Evolutionary conservation across 2,888 invertebrate genomes (phyloP).

Genomic region (Nudaria mundana): DNA sequence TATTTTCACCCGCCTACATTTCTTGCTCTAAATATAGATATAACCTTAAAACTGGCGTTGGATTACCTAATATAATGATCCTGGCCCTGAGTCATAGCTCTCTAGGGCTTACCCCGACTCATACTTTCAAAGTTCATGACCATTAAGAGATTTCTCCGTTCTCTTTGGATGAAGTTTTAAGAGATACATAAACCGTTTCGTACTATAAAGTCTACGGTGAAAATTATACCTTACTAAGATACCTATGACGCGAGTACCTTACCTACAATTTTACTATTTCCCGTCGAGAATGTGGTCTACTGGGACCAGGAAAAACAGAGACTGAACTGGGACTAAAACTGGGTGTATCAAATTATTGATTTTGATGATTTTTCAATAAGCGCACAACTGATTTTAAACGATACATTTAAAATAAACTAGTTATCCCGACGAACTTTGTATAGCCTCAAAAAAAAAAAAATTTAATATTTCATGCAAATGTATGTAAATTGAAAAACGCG

Average conservation of each 20-base stretch:
- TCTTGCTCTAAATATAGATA: constrained; percentile 50
- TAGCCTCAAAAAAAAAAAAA: no score
- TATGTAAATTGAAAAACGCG: no score
- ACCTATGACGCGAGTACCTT: no score
- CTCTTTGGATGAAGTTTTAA: constrained; percentile 47
- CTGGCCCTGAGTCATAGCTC: constrained; percentile 64
- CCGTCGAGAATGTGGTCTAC: constrained; percentile 15
- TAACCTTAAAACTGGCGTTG: constrained; percentile 48
- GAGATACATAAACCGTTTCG: constrained; percentile 45
- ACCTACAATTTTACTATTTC: no score
- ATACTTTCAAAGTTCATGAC: constrained; percentile 64
- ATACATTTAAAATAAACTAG: no score
- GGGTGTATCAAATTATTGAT: no score
- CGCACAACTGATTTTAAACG: no score
- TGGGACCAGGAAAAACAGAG: no score
- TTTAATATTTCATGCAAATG: no score
- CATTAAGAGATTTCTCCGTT: constrained; percentile 54
- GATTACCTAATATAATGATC: constrained; percentile 66
- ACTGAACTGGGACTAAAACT: no score
- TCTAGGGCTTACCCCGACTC: constrained; percentile 55
- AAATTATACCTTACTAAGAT: constrained; percentile 36
- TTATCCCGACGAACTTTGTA: no score
- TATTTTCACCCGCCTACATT: constrained; percentile 14
- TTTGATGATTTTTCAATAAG: no score
- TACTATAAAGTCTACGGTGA: constrained; percentile 40